Evolutionary conservation across 2,113 vertebrate genomes (phyloP).

Genomic region (Pogona vitticeps): DNA sequence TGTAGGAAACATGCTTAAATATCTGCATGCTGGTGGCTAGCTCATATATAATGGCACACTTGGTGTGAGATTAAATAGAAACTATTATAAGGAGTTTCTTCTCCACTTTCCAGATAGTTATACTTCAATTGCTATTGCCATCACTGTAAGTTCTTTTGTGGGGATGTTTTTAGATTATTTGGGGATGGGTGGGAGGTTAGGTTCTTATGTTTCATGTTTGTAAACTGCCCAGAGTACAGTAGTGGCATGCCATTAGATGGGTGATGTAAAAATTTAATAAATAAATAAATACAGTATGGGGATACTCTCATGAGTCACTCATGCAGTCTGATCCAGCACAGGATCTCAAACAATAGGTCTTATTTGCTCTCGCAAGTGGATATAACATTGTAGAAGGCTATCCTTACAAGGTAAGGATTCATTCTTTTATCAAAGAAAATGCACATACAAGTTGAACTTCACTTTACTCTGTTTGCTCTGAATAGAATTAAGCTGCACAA

Average conservation of each 20-base stretch:
- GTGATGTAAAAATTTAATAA: too few relatives aligned
- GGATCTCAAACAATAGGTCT: background rate
- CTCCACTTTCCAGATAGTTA: background rate
- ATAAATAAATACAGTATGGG: too few relatives aligned
- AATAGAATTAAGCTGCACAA: background rate
- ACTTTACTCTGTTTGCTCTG: background rate
- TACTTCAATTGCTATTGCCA: too few relatives aligned
- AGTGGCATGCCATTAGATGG: too few relatives aligned
- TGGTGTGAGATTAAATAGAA: background rate
- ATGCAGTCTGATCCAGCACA: background rate
- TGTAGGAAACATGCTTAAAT: background rate
- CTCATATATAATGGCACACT: background rate
- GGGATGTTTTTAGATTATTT: too few relatives aligned
- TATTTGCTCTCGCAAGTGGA: too few relatives aligned
- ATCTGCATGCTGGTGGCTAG: background rate
- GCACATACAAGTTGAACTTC: background rate
- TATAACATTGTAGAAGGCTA: background rate
- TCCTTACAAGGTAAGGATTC: too few relatives aligned
- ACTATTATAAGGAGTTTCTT: background rate
- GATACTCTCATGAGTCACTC: too few relatives aligned
- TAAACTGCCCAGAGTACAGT: too few relatives aligned
- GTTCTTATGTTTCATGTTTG: too few relatives aligned
- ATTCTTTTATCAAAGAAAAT: background rate
- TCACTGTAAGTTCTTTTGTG: too few relatives aligned
- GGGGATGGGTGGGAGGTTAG: too few relatives aligned